These are phyloP conservation scores for Salminus brasiliensis DNA, from an alignment of 2,113 vertebrate species.

Conservation along the genomic window DNA sequence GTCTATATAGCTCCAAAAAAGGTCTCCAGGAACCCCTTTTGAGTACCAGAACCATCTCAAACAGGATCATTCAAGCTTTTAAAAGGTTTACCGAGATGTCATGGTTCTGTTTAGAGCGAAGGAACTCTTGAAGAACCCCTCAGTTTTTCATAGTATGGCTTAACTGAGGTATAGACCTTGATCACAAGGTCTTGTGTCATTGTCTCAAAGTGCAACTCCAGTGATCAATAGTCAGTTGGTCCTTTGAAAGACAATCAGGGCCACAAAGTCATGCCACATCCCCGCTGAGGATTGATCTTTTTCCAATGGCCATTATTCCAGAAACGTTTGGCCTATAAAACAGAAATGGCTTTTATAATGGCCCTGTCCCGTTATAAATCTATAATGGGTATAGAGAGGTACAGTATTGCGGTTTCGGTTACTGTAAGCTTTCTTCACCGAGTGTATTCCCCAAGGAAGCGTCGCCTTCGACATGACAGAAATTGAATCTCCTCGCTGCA, in stretches of 20 bases:
- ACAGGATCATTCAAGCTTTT: too few relatives aligned
- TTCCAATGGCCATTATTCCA: background rate
- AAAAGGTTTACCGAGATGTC: too few relatives aligned
- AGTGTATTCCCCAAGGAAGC: constrained; percentile 31
- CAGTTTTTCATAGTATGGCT: too few relatives aligned
- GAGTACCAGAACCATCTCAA: too few relatives aligned
- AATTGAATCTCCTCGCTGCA: constrained; percentile 54
- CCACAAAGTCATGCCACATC: background rate
- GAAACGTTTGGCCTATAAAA: background rate
- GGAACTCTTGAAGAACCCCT: too few relatives aligned
- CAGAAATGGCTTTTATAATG: constrained; percentile 17
- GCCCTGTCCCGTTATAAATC: constrained; percentile 9
- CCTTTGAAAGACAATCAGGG: background rate
- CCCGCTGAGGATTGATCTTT: background rate
- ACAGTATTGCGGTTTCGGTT: constrained; percentile 5
- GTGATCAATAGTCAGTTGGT: background rate
- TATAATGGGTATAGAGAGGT: constrained; percentile 2
- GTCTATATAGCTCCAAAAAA: too few relatives aligned
- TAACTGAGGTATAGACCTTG: background rate
- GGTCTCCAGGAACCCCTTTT: too few relatives aligned
- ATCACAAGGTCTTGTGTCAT: background rate
- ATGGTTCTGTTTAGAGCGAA: too few relatives aligned
- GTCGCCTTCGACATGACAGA: constrained; percentile 32
- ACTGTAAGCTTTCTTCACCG: constrained; percentile 35
- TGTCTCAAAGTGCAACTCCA: background rate